Conservation (phyloP, 2,797 vertebrate genomes). For the Chloroceryle amazona region DNA sequence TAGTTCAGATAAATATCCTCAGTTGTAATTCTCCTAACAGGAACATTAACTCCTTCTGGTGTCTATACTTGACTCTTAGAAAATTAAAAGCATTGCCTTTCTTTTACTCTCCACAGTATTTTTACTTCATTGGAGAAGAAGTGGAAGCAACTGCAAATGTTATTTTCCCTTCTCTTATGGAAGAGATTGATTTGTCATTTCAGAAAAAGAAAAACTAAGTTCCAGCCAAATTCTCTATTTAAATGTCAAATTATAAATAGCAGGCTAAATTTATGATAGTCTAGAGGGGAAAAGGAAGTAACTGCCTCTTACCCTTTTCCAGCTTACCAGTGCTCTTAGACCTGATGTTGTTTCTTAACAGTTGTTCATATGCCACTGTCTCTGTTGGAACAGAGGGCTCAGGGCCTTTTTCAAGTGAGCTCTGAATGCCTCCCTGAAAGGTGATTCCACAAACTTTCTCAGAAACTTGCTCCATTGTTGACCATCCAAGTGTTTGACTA, state of each 20-base stretch:
- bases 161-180: background rate
- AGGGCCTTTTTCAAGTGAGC: background rate
- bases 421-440: background rate
- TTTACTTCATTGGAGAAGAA: background rate
- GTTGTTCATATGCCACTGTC: background rate
- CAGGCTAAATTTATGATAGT: background rate
- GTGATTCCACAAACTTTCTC: background rate
- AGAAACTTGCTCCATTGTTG: background rate
- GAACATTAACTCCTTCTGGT: constrained; percentile 46
- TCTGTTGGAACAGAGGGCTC: background rate
- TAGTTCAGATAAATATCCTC: constrained; percentile 52
- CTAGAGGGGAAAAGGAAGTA: background rate
- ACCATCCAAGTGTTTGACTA: background rate
- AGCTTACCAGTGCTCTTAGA: background rate
- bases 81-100: background rate
- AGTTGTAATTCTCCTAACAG: constrained; percentile 56
- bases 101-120: background rate
- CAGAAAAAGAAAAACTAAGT: background rate
- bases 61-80: background rate
- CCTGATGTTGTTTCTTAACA: background rate
- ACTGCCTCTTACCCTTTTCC: background rate
- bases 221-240: background rate
- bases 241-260: background rate
- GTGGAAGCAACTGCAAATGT: background rate
- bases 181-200: background rate